These are phyloP conservation scores for Telmatochromis brichardi DNA, from an alignment of 2,113 vertebrate genomes.

Conservation along the genomic window DNA sequence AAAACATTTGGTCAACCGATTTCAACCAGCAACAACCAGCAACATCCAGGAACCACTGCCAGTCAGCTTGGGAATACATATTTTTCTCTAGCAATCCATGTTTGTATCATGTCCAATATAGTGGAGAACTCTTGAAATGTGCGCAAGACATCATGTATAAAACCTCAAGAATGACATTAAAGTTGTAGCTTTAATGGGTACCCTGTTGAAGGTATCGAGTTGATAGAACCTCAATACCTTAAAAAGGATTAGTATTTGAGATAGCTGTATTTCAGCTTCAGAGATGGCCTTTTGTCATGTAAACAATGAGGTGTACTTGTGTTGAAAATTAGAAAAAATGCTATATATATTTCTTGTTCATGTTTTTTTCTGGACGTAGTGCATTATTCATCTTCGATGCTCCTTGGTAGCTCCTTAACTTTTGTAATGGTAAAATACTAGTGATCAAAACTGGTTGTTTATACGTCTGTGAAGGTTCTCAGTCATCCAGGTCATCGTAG, in stretches of 20 bases:
- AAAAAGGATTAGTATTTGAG: neutral
- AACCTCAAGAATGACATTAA: neutral
- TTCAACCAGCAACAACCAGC: neutral
- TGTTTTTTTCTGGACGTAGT: neutral
- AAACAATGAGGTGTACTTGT: neutral
- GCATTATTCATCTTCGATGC: neutral
- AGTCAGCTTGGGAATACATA: neutral
- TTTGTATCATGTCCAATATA: neutral
- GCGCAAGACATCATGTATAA: neutral
- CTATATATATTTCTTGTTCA: neutral
- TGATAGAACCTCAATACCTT: neutral
- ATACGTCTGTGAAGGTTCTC: neutral
- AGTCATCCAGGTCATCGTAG: neutral
- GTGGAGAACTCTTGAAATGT: neutral
- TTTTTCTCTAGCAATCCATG: neutral
- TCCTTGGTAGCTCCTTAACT: accelerated
- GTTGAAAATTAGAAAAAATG: neutral
- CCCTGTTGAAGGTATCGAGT: neutral
- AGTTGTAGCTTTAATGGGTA: neutral
- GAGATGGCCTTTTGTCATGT: neutral
- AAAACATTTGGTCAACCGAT: neutral
- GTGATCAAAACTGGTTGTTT: neutral
- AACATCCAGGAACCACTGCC: neutral
- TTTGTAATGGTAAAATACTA: neutral
- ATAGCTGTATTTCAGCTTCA: neutral